Conservation (phyloP, 1,140 invertebrate genomes). For the Musca domestica region DNA sequence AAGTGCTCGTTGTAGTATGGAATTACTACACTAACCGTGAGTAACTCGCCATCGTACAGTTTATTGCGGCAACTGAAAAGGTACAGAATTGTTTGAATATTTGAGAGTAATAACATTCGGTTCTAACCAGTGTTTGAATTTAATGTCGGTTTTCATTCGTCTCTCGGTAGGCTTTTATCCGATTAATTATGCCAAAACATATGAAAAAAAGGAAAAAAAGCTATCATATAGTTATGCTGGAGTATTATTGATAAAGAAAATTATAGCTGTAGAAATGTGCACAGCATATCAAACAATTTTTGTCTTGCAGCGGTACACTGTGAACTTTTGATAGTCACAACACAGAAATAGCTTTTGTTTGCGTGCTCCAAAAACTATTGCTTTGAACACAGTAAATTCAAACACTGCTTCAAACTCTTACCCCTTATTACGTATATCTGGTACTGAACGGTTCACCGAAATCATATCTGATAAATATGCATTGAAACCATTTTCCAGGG, state of each 20-base stretch:
- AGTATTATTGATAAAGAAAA: too few relatives aligned
- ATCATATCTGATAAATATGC: slow-evolving; percentile 86
- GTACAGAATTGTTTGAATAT: background rate
- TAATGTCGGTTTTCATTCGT: background rate
- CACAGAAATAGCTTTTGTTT: background rate
- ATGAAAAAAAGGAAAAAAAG: too few relatives aligned
- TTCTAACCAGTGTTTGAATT: background rate
- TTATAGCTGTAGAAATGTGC: too few relatives aligned
- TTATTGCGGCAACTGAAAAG: slow-evolving; percentile 66
- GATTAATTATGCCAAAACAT: too few relatives aligned
- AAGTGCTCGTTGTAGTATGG: slow-evolving; percentile 95
- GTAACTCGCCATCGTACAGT: slow-evolving; percentile 74
- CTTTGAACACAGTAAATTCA: background rate
- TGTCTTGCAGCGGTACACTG: background rate
- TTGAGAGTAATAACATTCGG: background rate
- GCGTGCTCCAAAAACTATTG: background rate
- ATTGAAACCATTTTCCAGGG: slow-evolving; percentile 76
- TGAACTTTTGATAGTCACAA: background rate
- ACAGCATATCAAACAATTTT: too few relatives aligned
- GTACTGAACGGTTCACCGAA: slow-evolving; percentile 75
- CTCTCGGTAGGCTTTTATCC: background rate
- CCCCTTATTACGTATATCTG: slow-evolving; percentile 76
- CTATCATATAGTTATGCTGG: too few relatives aligned
- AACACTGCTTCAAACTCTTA: slow-evolving; percentile 56
- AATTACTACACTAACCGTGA: slow-evolving; percentile 82